phyloP scores from a whole-genome alignment of 2,888 invertebrate species.

The Acrocyrtus sp. region DNA sequence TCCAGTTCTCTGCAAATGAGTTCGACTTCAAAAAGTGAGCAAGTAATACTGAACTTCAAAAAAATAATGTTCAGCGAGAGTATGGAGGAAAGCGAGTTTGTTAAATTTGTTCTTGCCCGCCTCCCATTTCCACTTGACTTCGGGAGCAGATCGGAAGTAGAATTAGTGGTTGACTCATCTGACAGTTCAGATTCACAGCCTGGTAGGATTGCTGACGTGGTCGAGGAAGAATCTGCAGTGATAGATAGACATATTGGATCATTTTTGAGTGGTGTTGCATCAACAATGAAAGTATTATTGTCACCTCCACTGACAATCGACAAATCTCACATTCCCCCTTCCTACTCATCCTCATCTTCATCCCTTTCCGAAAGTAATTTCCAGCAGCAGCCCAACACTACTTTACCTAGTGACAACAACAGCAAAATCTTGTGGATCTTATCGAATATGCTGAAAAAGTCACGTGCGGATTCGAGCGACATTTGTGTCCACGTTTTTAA shows the following conservation, averaged over 20 bases:
- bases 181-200: background rate
- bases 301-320: too few species aligned
- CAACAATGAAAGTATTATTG: conserved; percentile 1
- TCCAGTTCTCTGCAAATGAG: too few species aligned
- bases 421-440: conserved; percentile 16
- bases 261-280: conserved; percentile 4
- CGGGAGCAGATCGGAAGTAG: background rate
- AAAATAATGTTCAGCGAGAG: conserved; percentile 30
- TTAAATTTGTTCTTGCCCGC: conserved; percentile 27
- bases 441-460: conserved; percentile 5
- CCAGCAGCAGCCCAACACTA: background rate
- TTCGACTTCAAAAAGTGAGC: too few species aligned
- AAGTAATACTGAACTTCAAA: conserved; percentile 18
- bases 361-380: conserved; percentile 14
- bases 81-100: conserved; percentile 47
- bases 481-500: conserved; percentile 13
- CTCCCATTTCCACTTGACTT: conserved; percentile 25
- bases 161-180: background rate
- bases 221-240: background rate
- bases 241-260: conserved; percentile 9
- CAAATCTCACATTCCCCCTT: too few species aligned
- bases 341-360: background rate
- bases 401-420: background rate
- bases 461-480: background rate
- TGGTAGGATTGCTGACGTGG: background rate